phyloP scores from a whole-genome alignment of 2,888 invertebrate genomes.

The Eubasilissa splendida region DNA sequence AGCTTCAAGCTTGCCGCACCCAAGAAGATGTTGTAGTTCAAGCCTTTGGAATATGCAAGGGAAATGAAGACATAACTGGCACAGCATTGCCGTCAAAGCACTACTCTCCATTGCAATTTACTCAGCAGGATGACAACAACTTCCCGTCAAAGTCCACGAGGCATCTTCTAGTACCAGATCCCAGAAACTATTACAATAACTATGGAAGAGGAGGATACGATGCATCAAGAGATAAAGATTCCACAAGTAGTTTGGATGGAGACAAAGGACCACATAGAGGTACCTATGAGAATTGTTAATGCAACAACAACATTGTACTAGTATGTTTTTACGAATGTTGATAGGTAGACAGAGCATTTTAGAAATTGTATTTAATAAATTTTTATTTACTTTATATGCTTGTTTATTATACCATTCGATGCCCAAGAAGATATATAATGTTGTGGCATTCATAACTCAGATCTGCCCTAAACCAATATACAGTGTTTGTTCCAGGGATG shows the following conservation, averaged over 20 bases:
- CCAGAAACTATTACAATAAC: constrained; percentile 69
- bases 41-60: constrained; percentile 76
- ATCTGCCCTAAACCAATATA: no score
- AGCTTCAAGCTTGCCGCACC: constrained; percentile 79
- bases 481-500: no score
- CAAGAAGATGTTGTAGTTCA: constrained; percentile 76
- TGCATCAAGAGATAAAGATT: constrained; percentile 56
- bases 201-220: constrained; percentile 57
- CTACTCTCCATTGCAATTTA: constrained; percentile 77
- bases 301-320: no score
- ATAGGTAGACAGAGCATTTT: no score
- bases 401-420: no score
- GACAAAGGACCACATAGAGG: constrained; percentile 54
- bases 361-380: no score
- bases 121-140: constrained; percentile 76
- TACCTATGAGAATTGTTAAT: constrained; percentile 4
- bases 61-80: constrained; percentile 65
- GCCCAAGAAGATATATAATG: no score
- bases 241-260: constrained; percentile 57
- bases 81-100: constrained; percentile 78
- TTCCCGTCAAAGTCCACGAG: constrained; percentile 80
- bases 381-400: no score
- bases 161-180: constrained; percentile 75
- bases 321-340: no score
- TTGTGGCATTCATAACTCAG: no score